phyloP scores from a whole-genome alignment of 2,113 vertebrate genomes.

The Sinosuthora webbiana region DNA sequence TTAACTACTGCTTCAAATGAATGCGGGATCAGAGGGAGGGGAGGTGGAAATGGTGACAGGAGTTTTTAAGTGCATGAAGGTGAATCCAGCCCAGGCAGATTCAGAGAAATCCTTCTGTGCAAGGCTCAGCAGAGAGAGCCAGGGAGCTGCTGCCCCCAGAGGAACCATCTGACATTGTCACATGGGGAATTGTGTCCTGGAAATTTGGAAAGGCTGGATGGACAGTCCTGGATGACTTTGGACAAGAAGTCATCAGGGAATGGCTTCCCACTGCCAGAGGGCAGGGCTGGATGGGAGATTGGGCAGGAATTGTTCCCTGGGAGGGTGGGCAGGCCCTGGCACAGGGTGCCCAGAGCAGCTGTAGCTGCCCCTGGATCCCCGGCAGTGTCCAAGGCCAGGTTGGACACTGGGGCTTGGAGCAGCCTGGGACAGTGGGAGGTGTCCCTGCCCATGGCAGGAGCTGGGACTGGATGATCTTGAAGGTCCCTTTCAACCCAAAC shows the following conservation, averaged over 20 bases:
- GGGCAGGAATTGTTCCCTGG: background rate
- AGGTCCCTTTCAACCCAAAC: background rate
- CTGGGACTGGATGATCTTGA: accelerated
- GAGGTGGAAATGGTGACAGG: background rate
- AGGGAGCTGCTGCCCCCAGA: background rate
- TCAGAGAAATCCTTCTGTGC: background rate
- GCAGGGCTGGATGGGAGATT: accelerated
- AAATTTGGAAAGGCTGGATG: background rate
- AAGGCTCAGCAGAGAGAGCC: background rate
- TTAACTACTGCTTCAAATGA: slow-evolving; percentile 55
- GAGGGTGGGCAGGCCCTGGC: background rate
- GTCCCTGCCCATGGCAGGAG: background rate
- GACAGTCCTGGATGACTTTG: background rate
- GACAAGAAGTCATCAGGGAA: background rate
- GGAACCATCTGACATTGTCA: background rate
- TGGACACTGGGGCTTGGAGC: background rate
- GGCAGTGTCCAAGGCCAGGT: accelerated
- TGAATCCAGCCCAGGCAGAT: background rate
- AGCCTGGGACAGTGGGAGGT: background rate
- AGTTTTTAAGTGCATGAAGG: background rate
- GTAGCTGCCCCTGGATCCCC: background rate
- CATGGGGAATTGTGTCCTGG: background rate
- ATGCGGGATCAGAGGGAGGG: background rate
- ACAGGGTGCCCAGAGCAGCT: background rate
- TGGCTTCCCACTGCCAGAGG: background rate